These are phyloP conservation scores for Drosophila tropicalis DNA, from an alignment of 1,140 invertebrate species.

Conservation along the genomic window DNA sequence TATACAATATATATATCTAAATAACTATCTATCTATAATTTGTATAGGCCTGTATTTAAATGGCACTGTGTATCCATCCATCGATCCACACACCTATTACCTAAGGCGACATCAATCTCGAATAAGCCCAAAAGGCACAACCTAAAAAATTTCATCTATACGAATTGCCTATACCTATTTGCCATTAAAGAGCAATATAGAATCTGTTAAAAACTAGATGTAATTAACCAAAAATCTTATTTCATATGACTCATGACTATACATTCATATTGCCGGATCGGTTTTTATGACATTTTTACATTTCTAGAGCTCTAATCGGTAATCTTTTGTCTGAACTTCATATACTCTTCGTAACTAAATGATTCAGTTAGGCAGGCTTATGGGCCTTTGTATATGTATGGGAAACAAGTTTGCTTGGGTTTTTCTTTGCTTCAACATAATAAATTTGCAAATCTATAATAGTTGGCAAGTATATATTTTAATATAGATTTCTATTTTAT, in stretches of 20 bases:
- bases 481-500: conserved; percentile 6
- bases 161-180: background rate
- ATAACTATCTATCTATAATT: background rate
- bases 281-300: no score
- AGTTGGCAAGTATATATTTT: conserved; percentile 32
- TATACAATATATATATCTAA: background rate
- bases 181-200: no score
- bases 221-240: no score
- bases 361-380: conserved; percentile 22
- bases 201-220: no score
- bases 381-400: no score
- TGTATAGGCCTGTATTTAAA: conserved; percentile 1
- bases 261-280: no score
- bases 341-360: conserved; percentile 4
- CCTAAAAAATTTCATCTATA: background rate
- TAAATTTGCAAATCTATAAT: conserved; percentile 66
- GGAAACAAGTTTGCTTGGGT: conserved; percentile 53
- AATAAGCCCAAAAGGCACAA: background rate
- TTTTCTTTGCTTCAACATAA: conserved; percentile 34
- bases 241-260: no score
- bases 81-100: background rate
- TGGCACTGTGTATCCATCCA: conserved; percentile 2
- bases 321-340: conserved; percentile 12
- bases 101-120: conserved; percentile 4
- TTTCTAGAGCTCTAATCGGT: no score